Evolutionary conservation across 1,140 invertebrate genomes (phyloP), one percentile per base, ranked within the genome.

Genomic region (Tetramorium alpestre): DNA sequence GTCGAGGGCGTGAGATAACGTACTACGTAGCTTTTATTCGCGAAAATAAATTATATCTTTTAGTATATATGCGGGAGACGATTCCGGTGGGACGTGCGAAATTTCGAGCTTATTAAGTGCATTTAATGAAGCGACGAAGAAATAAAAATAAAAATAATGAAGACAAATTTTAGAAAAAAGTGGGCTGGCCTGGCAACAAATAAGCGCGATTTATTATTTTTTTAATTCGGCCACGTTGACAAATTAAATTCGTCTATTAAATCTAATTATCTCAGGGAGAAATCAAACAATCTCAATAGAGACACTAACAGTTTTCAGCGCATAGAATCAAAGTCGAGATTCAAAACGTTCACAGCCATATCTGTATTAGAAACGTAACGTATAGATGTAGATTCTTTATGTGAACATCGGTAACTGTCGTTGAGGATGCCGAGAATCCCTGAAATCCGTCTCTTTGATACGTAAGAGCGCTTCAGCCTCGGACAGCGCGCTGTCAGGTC

Each of bases 1-100:
- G 80, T 60, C 56, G 80, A 75, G 80, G 16, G 54, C 80, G 56
- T 70, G 80, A 84, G 80, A 84, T 84, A 84, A 84, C 80, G 41
- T 47, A 47, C 41, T 60, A 33, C 58, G 4, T 38, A 22, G 41
- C 41, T 84, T 84, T 84, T 84, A 84, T 75, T 84, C 80, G 69
- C n/a, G 13, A 44, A 47, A 72, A 60, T 84, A 75, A 75, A 84
- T 84, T 84, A 62, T 75, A 49, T 60, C 13, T 28, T 38, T 54
- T 70, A 18, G 33, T 56, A 49, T 7, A 6, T 73, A 70, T 10
- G 49, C 28, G 22, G 18, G 11, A 6, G 28, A 54, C 44, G 10
- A 78, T 25, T 41, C 5, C 22, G 47, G 13, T 13, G 41, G 11
- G 47, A 75, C 69, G 80, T 62, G 80, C 18, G 18, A 60, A 51